Evolutionary conservation across 2,888 invertebrate genomes (phyloP).

Genomic region (Steromphala cineraria): DNA sequence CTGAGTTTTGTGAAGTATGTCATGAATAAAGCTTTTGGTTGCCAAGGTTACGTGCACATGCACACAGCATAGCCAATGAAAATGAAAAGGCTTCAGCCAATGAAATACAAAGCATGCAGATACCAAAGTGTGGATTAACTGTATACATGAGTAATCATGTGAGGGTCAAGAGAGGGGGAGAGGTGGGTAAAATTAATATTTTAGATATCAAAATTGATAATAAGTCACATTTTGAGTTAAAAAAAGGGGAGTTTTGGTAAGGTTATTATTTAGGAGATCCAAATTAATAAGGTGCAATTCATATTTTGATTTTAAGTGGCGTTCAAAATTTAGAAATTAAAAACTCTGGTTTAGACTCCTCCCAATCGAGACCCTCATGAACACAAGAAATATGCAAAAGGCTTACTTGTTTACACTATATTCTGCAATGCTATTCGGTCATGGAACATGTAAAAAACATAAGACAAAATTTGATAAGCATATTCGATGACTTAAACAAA

Average conservation of each 20-base stretch:
- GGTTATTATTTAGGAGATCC: background rate
- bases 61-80: background rate
- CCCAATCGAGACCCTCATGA: constrained; percentile 7
- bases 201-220: too few species aligned
- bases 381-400: constrained; percentile 29
- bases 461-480: constrained; percentile 28
- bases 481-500: constrained; percentile 18
- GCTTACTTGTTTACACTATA: constrained; percentile 65
- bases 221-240: too few species aligned
- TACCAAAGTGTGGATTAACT: constrained; percentile 20
- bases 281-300: too few species aligned
- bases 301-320: too few species aligned
- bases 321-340: too few species aligned
- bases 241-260: too few species aligned
- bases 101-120: constrained; percentile 4
- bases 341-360: background rate
- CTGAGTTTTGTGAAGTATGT: background rate
- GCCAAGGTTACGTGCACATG: constrained; percentile 8
- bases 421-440: constrained; percentile 60
- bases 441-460: constrained; percentile 49
- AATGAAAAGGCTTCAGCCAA: background rate
- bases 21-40: background rate
- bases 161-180: constrained; percentile 5
- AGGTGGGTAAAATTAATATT: background rate
- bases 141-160: constrained; percentile 8